Conservation (phyloP, 2,113 vertebrate species). For the Pedionomus torquatus region DNA sequence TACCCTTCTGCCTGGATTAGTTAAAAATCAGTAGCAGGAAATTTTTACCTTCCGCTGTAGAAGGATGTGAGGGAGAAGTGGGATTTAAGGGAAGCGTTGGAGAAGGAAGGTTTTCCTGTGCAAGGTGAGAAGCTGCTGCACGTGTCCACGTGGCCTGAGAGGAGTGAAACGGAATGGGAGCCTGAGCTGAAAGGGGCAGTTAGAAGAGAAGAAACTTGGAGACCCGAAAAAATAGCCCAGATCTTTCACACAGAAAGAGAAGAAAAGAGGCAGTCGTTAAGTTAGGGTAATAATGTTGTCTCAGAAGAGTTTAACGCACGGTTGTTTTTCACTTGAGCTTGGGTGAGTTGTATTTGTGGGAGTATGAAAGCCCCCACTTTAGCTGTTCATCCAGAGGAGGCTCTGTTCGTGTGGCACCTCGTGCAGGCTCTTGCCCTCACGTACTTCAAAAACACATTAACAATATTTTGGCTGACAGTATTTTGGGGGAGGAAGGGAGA, state of each 20-base stretch:
- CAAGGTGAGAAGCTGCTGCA: not conserved
- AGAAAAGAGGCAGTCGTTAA: not conserved
- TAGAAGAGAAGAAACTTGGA: not conserved
- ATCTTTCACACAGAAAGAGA: not conserved
- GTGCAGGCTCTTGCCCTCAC: fast-evolving
- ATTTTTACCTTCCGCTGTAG: not conserved
- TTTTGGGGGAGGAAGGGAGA: not conserved
- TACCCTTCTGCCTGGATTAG: not conserved
- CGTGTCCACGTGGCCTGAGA: not conserved
- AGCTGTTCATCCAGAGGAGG: not conserved
- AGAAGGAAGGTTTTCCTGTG: not conserved
- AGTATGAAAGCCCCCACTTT: not conserved
- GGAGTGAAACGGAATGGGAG: not conserved
- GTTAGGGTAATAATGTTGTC: not conserved
- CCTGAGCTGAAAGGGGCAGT: not conserved
- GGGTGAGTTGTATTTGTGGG: not conserved
- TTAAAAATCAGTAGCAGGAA: not conserved
- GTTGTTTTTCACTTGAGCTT: not conserved
- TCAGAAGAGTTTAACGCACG: not conserved
- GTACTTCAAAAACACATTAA: not conserved
- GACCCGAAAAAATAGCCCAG: fast-evolving
- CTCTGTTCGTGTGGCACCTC: not conserved
- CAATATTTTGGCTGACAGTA: not conserved
- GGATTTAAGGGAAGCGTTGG: not conserved
- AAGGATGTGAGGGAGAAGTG: not conserved